Conservation (phyloP, 1,140 invertebrate species). For the Lethrus apterus region DNA sequence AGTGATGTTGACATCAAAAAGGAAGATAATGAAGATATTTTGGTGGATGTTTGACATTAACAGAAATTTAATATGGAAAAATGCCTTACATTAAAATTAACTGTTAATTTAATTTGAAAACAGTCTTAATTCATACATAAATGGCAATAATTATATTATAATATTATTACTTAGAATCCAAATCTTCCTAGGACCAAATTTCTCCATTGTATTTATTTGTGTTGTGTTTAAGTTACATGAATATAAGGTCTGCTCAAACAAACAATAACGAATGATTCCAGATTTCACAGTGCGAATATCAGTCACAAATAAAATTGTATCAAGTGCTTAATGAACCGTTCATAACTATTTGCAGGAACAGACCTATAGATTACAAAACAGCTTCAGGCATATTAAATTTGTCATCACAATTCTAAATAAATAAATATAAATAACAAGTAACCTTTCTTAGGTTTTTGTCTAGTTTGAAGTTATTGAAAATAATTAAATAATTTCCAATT, state of each 20-base stretch:
- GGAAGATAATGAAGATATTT: constrained; percentile 26
- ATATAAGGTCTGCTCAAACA: not conserved
- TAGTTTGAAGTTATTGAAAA: too few relatives aligned
- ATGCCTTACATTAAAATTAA: constrained; percentile 7
- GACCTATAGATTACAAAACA: too few relatives aligned
- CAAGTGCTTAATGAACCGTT: too few relatives aligned
- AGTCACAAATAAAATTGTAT: too few relatives aligned
- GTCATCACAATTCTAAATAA: too few relatives aligned
- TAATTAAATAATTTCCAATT: too few relatives aligned
- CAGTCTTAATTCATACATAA: constrained; percentile 1
- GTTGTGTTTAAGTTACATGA: not conserved
- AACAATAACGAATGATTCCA: not conserved
- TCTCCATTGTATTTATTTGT: too few relatives aligned
- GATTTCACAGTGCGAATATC: too few relatives aligned
- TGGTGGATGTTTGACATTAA: constrained; percentile 27
- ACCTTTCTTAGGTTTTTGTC: too few relatives aligned
- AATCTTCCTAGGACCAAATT: not conserved
- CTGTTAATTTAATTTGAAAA: constrained; percentile 7
- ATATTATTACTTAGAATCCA: not conserved
- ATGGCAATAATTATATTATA: not conserved
- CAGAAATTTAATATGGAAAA: constrained; percentile 2
- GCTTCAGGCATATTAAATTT: too few relatives aligned
- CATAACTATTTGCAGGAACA: too few relatives aligned
- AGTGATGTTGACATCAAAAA: constrained; percentile 18
- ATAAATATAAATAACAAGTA: too few relatives aligned